Base-by-base conservation (phyloP, 2,888 invertebrate genomes). In the Metellina segmentata region DNA sequence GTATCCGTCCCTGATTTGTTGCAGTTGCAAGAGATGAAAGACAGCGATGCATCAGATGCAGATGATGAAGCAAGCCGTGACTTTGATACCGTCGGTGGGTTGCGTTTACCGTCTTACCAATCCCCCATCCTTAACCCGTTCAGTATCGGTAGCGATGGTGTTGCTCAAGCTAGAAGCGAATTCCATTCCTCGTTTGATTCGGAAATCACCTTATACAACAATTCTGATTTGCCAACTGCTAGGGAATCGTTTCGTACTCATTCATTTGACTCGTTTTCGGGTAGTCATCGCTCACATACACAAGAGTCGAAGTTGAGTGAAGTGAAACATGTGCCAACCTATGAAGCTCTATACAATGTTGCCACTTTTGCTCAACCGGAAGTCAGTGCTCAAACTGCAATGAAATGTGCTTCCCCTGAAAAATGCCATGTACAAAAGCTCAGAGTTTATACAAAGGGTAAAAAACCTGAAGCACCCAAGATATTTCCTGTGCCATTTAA, bases 41-140 rank as follows among this genome's bases (percentile, higher is more conserved):
- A 92, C 48, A 92, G 91, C 71, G 93, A 93, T 86, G 94, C 94
- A 49, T 97, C 97, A 0, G 98, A 98, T 95, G 97, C 97, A 1
- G 98, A 97, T 93, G 97, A 98, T 94, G 98, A 98, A 95, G 96
- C 96, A 0, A 97, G 97, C 4, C 97, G 97, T 95, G 97, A 98
- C 93, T 95, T 97, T 83, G 96, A 97, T 93, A 96, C 90, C 11
- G 48, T 89, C 19, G 72, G 70, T n/a, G 74, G 48, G 11, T 9
- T 75, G 11, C 81, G 34, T 8, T 87, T 81, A 11, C 88, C 87
- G 7, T 81, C 92, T 0, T 93, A 91, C 81, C 91, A 89, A 19
- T 81, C 85, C 6, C 85, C 79, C 19, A 89, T 87, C 51, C 71
- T 92, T 8, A 16, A 81, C n/a, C 85, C 85, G 13, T 90, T 85